Evolutionary conservation across 2,797 vertebrate genomes (phyloP), one percentile per base, ranked within the genome.

Genomic region (Setipinna tenuifilis): DNA sequence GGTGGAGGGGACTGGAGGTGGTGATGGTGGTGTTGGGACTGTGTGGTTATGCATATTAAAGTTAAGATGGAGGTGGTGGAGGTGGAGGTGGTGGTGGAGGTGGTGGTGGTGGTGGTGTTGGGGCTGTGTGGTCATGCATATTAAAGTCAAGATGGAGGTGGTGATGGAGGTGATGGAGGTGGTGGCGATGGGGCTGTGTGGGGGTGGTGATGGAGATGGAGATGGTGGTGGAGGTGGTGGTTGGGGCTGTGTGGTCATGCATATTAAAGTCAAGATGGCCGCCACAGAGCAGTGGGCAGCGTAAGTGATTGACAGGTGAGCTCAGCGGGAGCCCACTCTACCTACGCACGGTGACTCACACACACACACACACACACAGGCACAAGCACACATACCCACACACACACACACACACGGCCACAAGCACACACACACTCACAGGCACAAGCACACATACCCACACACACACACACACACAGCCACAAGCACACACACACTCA

Each of bases 201-300:
- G 3, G 46, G 3, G 46, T 48, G 46, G 46, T 48, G 10, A 3
- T 48, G 46, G 3, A 11, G 62, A 23, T 28, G 23, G 62, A 61
- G 59, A n/a, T n/a, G 61, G n/a, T 62, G 54, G 2, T n/a, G 58
- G 58, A 21, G 21, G 9, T 62, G 61, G 11, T 62, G 61, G n/a
- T 10, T 21, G 61, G 61, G 10, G 61, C n/a, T 71, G 65, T 9
- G 31, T 75, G 68, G 68, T 41, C 68, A 75, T 75, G 31, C 68
- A 75, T 75, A 75, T 75, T 75, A 75, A 75, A 41, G 12, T 31
- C 31, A 75, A 75, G 68, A 75, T 31, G 68, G 31, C 68, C 68
- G 68, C 23, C 28, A 5, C 25, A 23, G 23, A 10, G 16, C 65
- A 28, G 65, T 71, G 65, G 28, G 65, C 31, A 75, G 68, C 1